Conservation (phyloP, 2,113 vertebrate genomes). For the Gobiocypris rarus region DNA sequence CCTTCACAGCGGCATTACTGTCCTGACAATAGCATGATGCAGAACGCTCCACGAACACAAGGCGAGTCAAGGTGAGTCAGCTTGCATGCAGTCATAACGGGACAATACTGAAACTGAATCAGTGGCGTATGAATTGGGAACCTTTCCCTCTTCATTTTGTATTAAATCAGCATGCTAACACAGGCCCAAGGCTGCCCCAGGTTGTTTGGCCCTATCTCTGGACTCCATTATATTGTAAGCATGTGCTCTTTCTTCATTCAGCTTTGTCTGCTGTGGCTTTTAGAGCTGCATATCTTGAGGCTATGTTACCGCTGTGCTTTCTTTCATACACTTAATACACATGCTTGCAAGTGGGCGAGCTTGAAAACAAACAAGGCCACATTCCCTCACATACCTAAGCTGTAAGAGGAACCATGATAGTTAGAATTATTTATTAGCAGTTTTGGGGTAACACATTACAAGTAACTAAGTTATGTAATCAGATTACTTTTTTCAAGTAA, state of each 20-base stretch:
- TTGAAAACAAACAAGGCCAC: neutral
- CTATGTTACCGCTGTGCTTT: conserved; percentile 42
- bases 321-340: conserved; percentile 28
- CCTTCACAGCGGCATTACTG: conserved; percentile 61
- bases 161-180: conserved; percentile 40
- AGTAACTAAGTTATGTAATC: no score
- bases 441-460: no score
- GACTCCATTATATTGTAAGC: conserved; percentile 70
- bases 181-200: conserved; percentile 50
- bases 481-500: no score
- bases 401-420: no score
- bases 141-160: conserved; percentile 36
- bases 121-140: conserved; percentile 40
- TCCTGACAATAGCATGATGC: conserved; percentile 68
- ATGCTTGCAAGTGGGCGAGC: conserved; percentile 19
- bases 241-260: conserved; percentile 63
- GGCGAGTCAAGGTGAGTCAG: conserved; percentile 75
- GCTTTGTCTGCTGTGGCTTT: conserved; percentile 66
- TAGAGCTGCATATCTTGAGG: conserved; percentile 67
- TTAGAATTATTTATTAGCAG: neutral
- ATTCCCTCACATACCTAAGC: neutral
- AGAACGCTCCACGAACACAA: conserved; percentile 63
- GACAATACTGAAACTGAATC: neutral
- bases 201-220: conserved; percentile 66
- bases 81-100: conserved; percentile 55